A percentile compares a stretch with the other conserved stretches of the same genome.
Evolutionary conservation across 2,888 invertebrate species (phyloP).

Genomic region (Hirtodrosophila trivittata): DNA sequence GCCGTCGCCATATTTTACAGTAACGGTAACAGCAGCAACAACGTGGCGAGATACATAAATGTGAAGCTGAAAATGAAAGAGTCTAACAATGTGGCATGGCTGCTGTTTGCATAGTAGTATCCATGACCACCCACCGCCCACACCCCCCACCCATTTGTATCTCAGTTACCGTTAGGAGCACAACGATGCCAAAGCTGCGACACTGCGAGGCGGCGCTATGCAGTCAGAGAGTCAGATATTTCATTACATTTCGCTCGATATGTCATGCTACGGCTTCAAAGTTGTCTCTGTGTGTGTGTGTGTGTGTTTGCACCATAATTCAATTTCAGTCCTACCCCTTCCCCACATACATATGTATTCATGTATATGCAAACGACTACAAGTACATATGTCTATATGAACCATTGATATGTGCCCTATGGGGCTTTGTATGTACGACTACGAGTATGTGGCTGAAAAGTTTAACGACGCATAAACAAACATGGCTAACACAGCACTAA

Average conservation of each 20-base stretch:
- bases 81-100: conserved; percentile 70
- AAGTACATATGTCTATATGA: conserved; percentile 27
- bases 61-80: conserved; percentile 76
- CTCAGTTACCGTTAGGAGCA: conserved; percentile 51
- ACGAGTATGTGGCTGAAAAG: conserved; percentile 61
- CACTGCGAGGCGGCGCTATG: conserved; percentile 60
- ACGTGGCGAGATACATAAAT: conserved; percentile 59
- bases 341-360: conserved; percentile 32
- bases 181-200: conserved; percentile 33
- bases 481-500: conserved; percentile 56
- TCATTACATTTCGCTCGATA: conserved; percentile 76
- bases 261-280: conserved; percentile 50
- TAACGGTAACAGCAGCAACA: conserved; percentile 43
- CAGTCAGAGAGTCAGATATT: conserved; percentile 72
- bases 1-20: conserved; percentile 75
- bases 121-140: conserved; percentile 2
- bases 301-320: conserved; percentile 58
- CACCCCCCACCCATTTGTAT: conserved; percentile 33
- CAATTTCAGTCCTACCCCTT: conserved; percentile 60
- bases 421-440: conserved; percentile 57
- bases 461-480: conserved; percentile 77
- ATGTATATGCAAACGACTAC: too few species aligned
- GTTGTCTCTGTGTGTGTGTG: conserved; percentile 13
- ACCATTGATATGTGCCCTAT: conserved; percentile 65
- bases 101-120: conserved; percentile 47